phyloP scores from a whole-genome alignment of 2,797 vertebrate genomes.

The Enteromius afrohamiltoni region DNA sequence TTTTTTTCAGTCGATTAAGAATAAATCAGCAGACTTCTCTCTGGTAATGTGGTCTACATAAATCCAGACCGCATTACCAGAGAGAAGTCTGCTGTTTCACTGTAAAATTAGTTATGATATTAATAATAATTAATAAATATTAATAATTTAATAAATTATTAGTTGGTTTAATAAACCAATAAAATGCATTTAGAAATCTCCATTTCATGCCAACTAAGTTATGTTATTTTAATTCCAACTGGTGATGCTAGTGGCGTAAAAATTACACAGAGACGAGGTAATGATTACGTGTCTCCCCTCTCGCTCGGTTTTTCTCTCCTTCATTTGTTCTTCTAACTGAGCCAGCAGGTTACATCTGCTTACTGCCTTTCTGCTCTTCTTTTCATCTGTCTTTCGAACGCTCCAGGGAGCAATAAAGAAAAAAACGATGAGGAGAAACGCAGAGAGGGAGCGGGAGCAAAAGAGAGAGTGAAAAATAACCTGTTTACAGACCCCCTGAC shows the following conservation, averaged over 20 bases:
- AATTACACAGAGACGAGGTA: background rate
- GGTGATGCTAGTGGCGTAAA: background rate
- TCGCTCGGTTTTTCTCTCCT: background rate
- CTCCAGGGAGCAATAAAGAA: slow-evolving; percentile 17
- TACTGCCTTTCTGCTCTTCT: slow-evolving; percentile 24
- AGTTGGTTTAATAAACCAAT: too few relatives aligned
- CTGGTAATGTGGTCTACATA: too few relatives aligned
- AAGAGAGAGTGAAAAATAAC: slow-evolving; percentile 27
- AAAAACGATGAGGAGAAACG: background rate
- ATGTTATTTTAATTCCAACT: background rate
- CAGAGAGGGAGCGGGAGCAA: background rate
- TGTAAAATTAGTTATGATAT: background rate
- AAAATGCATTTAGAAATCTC: background rate
- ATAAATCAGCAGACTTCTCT: too few relatives aligned
- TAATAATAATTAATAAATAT: too few relatives aligned
- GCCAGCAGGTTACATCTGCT: slow-evolving; percentile 44
- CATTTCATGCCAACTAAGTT: background rate
- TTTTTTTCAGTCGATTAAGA: too few relatives aligned
- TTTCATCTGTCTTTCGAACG: slow-evolving; percentile 23
- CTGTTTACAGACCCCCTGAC: slow-evolving; percentile 26
- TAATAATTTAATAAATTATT: too few relatives aligned
- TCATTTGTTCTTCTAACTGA: slow-evolving; percentile 42
- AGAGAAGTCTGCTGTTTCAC: background rate
- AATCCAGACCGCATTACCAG: background rate
- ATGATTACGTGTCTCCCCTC: background rate